Base-by-base conservation (phyloP, 2,797 vertebrate genomes). In the Enteromius thamalakanensis region DNA sequence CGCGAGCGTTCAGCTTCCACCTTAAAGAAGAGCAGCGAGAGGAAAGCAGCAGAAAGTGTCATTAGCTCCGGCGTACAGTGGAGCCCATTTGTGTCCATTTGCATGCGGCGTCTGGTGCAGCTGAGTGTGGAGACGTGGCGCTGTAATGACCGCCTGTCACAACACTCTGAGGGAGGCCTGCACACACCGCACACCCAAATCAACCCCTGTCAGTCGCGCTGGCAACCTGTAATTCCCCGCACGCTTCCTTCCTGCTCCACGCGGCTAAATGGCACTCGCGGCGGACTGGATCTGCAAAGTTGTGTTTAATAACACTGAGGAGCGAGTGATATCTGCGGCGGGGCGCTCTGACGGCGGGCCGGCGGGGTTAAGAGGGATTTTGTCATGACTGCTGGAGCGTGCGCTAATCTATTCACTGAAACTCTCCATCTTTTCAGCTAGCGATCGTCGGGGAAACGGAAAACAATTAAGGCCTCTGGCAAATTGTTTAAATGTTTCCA, bases 121-220 rank as follows among this genome's bases (percentile, higher is more conserved):
- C 97, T 99, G 98, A 98, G 97, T 97, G 97, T 95, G 96, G 94
- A 93, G 96, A 96, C 91, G 85, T 94, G 86, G 95, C 96, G 96
- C 96, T 95, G 94, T 99, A 99, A 99, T 99, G 97, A 99, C 94
- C 93, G 97, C 97, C 98, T 99, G 98, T 99, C 98, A 99, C 97
- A 99, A 99, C 97, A 99, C 96, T 94, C 96, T 95, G 97, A 97
- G 93, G 97, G 97, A 97, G 97, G 96, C 95, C 96, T 95, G 94
- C 94, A 95, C 92, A 96, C 94, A 95, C 96, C 95, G 94, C 92
- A 95, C 94, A 95, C 92, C 97, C 94, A 98, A 98, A 99, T 98
- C 97, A 98, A 96, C 96, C 97, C 97, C 96, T 98, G 98, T 99
- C 97, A 99, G 95, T 97, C 91, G 87, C 92, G 86, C 93, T 98